phyloP scores from a whole-genome alignment of 2,797 vertebrate genomes.

The Bufotes viridis region DNA sequence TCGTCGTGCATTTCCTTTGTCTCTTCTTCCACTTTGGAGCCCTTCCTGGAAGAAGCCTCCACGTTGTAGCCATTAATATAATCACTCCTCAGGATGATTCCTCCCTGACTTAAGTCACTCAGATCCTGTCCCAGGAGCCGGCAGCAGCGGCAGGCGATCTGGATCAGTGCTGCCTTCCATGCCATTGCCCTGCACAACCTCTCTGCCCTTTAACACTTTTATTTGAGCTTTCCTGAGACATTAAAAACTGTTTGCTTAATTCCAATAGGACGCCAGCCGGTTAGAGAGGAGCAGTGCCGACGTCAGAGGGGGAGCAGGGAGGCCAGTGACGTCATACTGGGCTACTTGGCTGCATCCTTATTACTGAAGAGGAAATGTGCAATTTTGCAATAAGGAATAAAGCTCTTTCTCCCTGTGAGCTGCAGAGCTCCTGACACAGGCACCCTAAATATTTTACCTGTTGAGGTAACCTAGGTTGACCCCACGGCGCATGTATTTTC shows the following conservation, averaged over 20 bases:
- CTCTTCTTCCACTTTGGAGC: conserved; percentile 10
- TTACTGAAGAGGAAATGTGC: conserved; percentile 41
- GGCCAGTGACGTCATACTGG: conserved; percentile 59
- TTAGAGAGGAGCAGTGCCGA: conserved; percentile 26
- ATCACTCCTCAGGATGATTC: not conserved
- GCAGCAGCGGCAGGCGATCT: not conserved
- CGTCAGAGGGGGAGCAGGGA: conserved; percentile 49
- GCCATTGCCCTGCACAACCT: conserved; percentile 3
- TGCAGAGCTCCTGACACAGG: not conserved
- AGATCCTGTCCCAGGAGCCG: not conserved
- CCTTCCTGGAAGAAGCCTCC: conserved; percentile 6
- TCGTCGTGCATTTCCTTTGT: conserved; percentile 16
- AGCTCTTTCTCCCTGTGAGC: not conserved
- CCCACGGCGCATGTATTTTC: conserved; percentile 69
- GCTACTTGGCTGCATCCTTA: conserved; percentile 44
- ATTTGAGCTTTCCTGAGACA: conserved; percentile 23
- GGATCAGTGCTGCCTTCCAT: not conserved
- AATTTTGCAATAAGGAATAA: conserved; percentile 39
- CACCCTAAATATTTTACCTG: conserved; percentile 69
- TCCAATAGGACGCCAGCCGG: conserved; percentile 57
- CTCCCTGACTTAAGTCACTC: conserved; percentile 8
- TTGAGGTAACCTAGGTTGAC: conserved; percentile 78
- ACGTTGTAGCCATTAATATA: not conserved
- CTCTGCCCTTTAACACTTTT: conserved; percentile 19
- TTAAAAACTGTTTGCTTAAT: conserved; percentile 53